phyloP scores from a whole-genome alignment of 53 echinoderm and acorn worm genomes.

The Crossaster papposus region DNA sequence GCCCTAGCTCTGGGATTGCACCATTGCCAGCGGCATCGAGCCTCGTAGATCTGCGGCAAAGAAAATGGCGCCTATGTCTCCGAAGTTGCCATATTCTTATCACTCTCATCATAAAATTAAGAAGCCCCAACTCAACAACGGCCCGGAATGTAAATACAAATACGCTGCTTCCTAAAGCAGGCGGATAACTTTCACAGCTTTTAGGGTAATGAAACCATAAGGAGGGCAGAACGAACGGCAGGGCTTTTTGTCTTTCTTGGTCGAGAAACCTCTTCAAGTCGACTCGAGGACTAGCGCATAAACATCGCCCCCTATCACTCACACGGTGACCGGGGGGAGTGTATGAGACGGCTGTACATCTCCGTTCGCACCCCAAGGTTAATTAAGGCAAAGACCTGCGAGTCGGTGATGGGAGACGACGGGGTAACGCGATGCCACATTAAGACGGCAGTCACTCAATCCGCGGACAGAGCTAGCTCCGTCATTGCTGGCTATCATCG shows the following conservation, averaged over 20 bases:
- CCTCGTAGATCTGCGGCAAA: background rate
- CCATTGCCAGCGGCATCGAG: too few species aligned
- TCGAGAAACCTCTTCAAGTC: slow-evolving; percentile 11
- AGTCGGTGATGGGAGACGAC: slow-evolving; percentile 19
- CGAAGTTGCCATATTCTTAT: background rate
- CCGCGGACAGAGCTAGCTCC: background rate
- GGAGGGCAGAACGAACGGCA: background rate
- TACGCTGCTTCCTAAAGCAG: background rate
- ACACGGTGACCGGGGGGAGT: slow-evolving; percentile 3
- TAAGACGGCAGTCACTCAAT: slow-evolving; percentile 42
- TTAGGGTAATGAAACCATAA: slow-evolving; percentile 42
- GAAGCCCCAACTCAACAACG: background rate
- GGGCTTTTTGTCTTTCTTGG: too few species aligned
- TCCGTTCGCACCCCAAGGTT: slow-evolving; percentile 40
- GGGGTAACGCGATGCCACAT: slow-evolving; percentile 26
- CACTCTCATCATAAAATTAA: background rate
- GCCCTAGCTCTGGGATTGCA: too few species aligned
- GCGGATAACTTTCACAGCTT: slow-evolving; percentile 18
- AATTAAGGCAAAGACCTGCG: slow-evolving; percentile 53
- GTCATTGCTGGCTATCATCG: background rate
- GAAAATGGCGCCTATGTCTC: background rate
- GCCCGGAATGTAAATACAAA: background rate
- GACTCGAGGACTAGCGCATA: background rate
- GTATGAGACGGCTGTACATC: slow-evolving; percentile 17
- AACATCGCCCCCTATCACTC: slow-evolving; percentile 27